Conservation (phyloP, 2,888 invertebrate species). For the Theretra japonica region DNA sequence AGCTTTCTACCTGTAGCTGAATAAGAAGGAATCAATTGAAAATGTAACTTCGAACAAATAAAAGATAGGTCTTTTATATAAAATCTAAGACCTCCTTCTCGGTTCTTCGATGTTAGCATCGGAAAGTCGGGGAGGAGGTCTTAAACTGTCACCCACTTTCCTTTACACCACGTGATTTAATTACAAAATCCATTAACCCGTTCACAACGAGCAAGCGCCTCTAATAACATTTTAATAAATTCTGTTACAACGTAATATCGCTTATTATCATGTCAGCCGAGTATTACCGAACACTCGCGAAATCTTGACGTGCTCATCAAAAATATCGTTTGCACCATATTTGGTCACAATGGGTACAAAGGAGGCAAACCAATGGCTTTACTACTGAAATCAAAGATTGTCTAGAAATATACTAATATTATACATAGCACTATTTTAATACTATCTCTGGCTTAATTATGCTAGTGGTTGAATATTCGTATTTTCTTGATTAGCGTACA, state of each 20-base stretch:
- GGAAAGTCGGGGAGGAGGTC: no score
- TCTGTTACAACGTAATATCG: slow-evolving; percentile 1
- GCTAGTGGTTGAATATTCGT: no score
- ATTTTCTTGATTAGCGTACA: no score
- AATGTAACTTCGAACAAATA: no score
- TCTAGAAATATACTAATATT: not conserved
- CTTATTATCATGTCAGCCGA: slow-evolving; percentile 11
- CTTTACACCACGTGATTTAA: not conserved
- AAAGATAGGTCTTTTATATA: no score
- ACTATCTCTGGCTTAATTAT: no score
- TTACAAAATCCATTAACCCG: slow-evolving; percentile 3
- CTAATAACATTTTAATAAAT: slow-evolving; percentile 6
- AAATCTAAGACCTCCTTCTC: no score
- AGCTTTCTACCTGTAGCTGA: no score
- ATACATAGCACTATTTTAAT: no score
- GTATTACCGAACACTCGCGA: not conserved
- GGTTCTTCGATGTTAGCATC: no score
- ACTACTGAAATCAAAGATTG: not conserved
- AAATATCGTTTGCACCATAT: not conserved
- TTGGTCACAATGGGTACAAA: not conserved
- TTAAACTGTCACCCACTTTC: not conserved
- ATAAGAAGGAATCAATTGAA: no score
- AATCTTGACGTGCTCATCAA: slow-evolving; percentile 4
- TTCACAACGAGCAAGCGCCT: not conserved
- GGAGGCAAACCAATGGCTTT: not conserved